Conservation (phyloP, 1,140 invertebrate species). For the Galendromus occidentalis region DNA sequence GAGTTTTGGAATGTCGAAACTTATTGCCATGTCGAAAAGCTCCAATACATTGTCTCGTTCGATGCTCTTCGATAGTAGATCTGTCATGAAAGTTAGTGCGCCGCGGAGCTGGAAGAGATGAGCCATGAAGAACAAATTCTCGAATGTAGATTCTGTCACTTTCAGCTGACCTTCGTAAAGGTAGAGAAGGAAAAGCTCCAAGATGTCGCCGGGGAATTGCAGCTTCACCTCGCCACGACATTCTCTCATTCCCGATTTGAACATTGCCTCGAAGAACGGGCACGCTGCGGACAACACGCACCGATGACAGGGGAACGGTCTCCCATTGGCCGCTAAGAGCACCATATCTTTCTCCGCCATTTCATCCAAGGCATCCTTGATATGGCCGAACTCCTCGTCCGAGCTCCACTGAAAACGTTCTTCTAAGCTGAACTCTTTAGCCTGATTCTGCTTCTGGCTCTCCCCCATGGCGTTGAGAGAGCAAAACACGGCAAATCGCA, state of each 20-base stretch:
- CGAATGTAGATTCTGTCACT: neutral
- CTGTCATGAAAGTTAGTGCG: neutral
- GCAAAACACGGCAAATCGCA: no score
- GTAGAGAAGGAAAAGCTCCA: neutral
- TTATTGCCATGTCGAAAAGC: neutral
- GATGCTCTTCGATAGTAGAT: neutral
- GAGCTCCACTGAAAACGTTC: neutral
- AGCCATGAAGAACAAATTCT: neutral
- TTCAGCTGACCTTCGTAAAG: neutral
- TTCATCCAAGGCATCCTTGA: neutral
- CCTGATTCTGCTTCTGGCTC: no score
- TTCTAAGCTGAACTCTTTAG: neutral
- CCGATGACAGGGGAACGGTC: neutral
- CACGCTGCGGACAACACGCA: neutral
- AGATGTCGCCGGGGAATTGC: neutral
- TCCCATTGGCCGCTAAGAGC: neutral
- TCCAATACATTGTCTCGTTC: neutral
- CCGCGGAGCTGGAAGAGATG: neutral
- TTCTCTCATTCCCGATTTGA: neutral
- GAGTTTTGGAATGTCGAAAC: neutral
- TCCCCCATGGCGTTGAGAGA: no score
- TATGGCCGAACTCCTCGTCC: neutral
- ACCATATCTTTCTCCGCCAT: neutral
- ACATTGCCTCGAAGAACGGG: constrained; percentile 4
- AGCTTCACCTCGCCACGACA: constrained; percentile 4